These are phyloP conservation scores for Pollenia amentaria DNA, from an alignment of 2,888 invertebrate genomes.

Conservation along the genomic window DNA sequence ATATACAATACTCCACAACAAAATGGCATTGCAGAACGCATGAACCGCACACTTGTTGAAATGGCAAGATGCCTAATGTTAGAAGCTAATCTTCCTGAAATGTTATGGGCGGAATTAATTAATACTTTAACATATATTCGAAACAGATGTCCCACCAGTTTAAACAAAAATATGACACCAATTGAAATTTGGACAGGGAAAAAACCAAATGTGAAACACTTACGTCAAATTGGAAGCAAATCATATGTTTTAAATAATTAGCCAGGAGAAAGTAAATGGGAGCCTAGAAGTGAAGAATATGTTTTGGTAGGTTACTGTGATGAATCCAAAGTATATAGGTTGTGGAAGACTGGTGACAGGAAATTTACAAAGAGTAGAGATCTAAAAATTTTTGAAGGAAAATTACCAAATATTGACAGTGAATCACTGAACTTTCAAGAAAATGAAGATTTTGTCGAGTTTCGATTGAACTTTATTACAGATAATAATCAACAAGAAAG, in stretches of 20 bases:
- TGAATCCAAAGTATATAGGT: too few species aligned
- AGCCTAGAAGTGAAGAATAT: constrained; percentile 1
- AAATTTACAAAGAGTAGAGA: background rate
- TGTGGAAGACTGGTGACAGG: constrained; percentile 3
- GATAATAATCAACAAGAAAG: background rate
- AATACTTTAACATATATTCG: too few species aligned
- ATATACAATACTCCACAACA: too few species aligned
- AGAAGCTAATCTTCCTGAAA: too few species aligned
- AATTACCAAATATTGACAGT: background rate
- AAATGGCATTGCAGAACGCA: too few species aligned
- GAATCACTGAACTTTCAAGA: background rate
- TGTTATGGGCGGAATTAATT: too few species aligned
- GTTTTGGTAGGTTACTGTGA: constrained; percentile 1
- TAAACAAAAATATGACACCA: constrained; percentile 6
- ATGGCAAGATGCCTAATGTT: too few species aligned
- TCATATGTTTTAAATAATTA: background rate
- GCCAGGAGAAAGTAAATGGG: background rate
- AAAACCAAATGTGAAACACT: constrained; percentile 12
- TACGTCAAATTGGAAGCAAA: constrained; percentile 8
- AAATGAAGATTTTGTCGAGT: background rate
- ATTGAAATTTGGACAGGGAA: constrained; percentile 4
- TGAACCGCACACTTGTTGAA: too few species aligned
- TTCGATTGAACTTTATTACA: constrained; percentile 8
- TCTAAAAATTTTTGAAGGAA: background rate
- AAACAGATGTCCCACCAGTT: too few species aligned